These are phyloP conservation scores for Dipodomys stephensi DNA, from an alignment of 2,113 vertebrate species.

Conservation along the genomic window DNA sequence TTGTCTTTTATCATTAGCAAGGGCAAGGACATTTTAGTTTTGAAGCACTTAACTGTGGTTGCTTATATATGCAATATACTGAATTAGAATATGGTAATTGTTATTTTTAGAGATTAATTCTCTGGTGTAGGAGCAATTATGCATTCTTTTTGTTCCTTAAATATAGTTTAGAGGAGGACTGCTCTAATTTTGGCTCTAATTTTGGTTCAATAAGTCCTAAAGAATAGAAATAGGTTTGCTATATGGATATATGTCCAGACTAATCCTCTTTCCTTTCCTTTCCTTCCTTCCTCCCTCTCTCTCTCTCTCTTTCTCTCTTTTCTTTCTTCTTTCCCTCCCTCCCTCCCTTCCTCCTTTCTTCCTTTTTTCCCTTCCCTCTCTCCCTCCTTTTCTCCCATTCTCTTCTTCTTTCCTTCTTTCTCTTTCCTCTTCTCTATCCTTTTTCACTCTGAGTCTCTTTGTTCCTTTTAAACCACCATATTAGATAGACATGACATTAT, in stretches of 20 bases:
- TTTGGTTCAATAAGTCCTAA: not conserved
- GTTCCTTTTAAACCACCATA: not conserved
- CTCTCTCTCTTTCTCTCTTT: too few relatives aligned
- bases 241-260: constrained; percentile 12
- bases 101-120: not conserved
- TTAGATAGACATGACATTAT: not conserved
- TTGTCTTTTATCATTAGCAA: not conserved
- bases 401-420: not conserved
- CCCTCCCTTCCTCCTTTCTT: too few relatives aligned
- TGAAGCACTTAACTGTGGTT: not conserved
- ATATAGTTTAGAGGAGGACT: not conserved
- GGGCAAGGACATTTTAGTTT: not conserved
- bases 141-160: not conserved
- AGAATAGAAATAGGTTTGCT: not conserved
- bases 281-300: too few relatives aligned
- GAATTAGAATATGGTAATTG: not conserved
- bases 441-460: not conserved
- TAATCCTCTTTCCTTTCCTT: not conserved
- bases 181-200: not conserved
- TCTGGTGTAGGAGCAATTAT: not conserved
- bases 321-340: too few relatives aligned
- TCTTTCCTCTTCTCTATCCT: too few relatives aligned
- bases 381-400: too few relatives aligned
- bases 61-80: not conserved
- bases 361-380: too few relatives aligned